Evolutionary conservation across 2,797 vertebrate species (phyloP), one percentile per base, ranked within the genome.

Genomic region (Kryptopterus vitreolus): DNA sequence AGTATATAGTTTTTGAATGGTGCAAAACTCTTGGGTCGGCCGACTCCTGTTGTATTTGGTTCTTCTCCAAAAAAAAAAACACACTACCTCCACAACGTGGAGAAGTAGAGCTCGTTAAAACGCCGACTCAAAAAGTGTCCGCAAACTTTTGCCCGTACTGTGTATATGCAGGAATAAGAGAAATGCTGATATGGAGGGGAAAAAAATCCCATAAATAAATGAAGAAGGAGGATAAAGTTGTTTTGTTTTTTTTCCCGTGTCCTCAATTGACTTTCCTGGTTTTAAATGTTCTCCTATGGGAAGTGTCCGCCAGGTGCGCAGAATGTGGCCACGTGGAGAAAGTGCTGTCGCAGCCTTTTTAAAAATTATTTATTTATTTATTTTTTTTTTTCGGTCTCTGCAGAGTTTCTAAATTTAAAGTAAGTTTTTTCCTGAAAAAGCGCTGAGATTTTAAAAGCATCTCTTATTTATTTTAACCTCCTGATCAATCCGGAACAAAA

Each of bases 241-340:
- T 6, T 43, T 43, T n/a, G n/a, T n/a, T n/a, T n/a, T n/a, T n/a
- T n/a, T n/a, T n/a, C n/a, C n/a, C n/a, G n/a, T 68, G 38, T 69
- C 38, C 66, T 69, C 7, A 3, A 3, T 24, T 6, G 22, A 69
- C 38, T 12, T 10, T 3, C 1, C n/a, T 26, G 1, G 15, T 33
- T 71, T 33, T 33, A 22, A 71, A 71, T 29, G 69, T 71, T n/a
- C 29, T 71, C 50, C 69, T 55, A 8, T 33, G 50, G 69, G 50
- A 71, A 33, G 48, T 33, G 69, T 10, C 48, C 33, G 50, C 69
- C 53, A 71, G 26, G 29, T 71, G 11, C 20, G 2, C 26, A 71
- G 29, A 35, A 55, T 15, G 29, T 53, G 18, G 46, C 10, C 69
- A 33, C 29, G 20, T 33, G 12, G 2, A 71, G 33, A 69, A 71